Evolutionary conservation across 1,140 invertebrate species (phyloP), one percentile per base, ranked within the genome.

Genomic region (Trichomalopsis sarcophagae): DNA sequence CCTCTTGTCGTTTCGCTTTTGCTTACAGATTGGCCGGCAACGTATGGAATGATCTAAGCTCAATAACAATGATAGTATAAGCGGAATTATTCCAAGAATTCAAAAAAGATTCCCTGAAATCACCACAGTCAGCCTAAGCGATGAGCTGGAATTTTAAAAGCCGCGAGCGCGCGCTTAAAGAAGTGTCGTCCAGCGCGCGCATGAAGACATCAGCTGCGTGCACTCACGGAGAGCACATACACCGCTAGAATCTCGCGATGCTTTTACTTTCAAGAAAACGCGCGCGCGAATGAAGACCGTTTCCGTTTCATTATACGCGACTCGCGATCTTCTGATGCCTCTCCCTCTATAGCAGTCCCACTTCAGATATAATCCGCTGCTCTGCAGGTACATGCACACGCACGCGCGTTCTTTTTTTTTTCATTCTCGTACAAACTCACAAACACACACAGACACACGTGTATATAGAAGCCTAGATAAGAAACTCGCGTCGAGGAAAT

Each of bases 401-500:
- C n/a, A 62, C 21, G 0, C 55, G 21, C 55, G 21, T n/a, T 5
- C 55, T 62, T 62, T 62, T 62, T 62, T 62, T 14, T 7, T 17
- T 36, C 5, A 27, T 27, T 27, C 27, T 27, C 27, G 27, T 27
- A 27, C 27, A 27, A 27, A 27, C 27, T 27, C 27, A 27, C 27
- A 27, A 5, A 36, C 33, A 6, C 33, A 36, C 33, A 36, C 33
- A 36, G 0, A 36, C 69, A 5, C 11, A n/a, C 27, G 40, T 44
- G 27, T 27, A 27, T 27, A 27, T 27, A 27, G 73, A 75, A 27
- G 73, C 73, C 33, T 40, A 75, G 73, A 75, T 75, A 75, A 75
- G 73, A 75, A 75, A 75, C 36, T 75, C 11, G 33, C 88, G 89
- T 87, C 87, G 71, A 87, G 89, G 86, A 89, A 90, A 89, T 90